Base-by-base conservation (phyloP, 2,797 vertebrate genomes). In the Characodon lateralis region DNA sequence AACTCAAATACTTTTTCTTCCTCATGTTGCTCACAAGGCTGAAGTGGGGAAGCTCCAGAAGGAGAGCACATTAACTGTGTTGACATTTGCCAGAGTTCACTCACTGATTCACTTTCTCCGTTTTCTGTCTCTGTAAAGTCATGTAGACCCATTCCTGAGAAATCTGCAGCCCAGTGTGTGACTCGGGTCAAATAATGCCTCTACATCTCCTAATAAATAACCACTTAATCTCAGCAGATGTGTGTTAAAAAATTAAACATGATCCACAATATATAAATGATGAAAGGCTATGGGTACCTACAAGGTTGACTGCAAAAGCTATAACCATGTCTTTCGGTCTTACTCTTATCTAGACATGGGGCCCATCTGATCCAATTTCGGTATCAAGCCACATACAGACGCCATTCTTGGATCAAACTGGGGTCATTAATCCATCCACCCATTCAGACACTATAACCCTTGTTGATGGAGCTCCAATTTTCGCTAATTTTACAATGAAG, bases 1-100 rank as follows among this genome's bases (percentile, higher is more conserved):
- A 76, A 55, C 78, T 86, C 72, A 87, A 91, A 91, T 87, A 87
- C 78, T 79, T 84, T 58, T 82, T 82, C 78, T 84, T 79, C 66
- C 59, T 74, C 0, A 10, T 80, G 50, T 74, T 59, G 56, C 78
- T 86, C 86, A 78, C 78, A 66, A 74, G 76, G 73, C 73, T 80
- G 74, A 70, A 86, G 74, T 72, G 24, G 73, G 75, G 72, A 70
- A 82, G 74, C 74, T 85, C 82, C 78, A 82, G 73, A 78, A 76
- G 76, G 82, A 89, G 77, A 83, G 83, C 88, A 84, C 84, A 89
- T 88, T 81, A 73, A 83, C 89, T 83, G 77, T 77, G 82, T 82
- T 88, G 90, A 92, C 90, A 88, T 92, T 91, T 91, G 81, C 89
- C 87, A 88, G 90, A 88, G 89, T 91, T 91, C 83, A 85, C 82